Percentiles rank a stretch among this genome's conserved stretches.
These are phyloP conservation scores for Capitella teleta DNA, from an alignment of 1,140 invertebrate species.

Conservation along the genomic window DNA sequence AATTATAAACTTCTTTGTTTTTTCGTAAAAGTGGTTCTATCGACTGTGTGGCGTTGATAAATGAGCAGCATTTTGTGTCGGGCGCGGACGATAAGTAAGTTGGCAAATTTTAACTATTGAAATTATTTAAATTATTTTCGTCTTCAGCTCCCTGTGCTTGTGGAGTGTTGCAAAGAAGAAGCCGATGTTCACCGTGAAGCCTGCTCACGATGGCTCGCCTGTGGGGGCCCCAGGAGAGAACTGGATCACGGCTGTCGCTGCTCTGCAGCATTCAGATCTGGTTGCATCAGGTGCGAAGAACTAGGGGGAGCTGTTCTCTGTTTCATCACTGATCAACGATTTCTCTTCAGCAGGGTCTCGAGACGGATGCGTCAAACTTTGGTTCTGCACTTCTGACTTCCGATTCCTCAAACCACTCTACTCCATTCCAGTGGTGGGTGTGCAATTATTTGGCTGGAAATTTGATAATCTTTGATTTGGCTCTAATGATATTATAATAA, in stretches of 20 bases:
- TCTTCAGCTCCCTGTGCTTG: slow-evolving; percentile 53
- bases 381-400: slow-evolving; percentile 67
- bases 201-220: slow-evolving; percentile 59
- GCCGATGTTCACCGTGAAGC: slow-evolving; percentile 54
- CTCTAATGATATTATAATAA: no score
- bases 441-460: no score
- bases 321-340: background rate
- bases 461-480: no score
- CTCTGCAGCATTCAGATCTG: slow-evolving; percentile 75
- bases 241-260: slow-evolving; percentile 75
- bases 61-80: slow-evolving; percentile 83
- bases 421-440: slow-evolving; percentile 53
- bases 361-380: slow-evolving; percentile 71
- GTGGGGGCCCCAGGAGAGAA: slow-evolving; percentile 34
- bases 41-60: slow-evolving; percentile 76
- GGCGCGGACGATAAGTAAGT: slow-evolving; percentile 73
- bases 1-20: no score
- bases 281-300: slow-evolving; percentile 84
- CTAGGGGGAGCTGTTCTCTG: no score
- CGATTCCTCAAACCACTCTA: slow-evolving; percentile 56
- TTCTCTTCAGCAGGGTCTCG: slow-evolving; percentile 55
- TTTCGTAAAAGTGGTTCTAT: slow-evolving; percentile 53
- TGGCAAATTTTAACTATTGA: slow-evolving; percentile 1
- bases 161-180: slow-evolving; percentile 88
- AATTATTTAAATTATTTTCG: slow-evolving; percentile 1